Evolutionary conservation across 2,888 invertebrate genomes (phyloP), one percentile per base, ranked within the genome.

Genomic region (Scaptomyza parva): DNA sequence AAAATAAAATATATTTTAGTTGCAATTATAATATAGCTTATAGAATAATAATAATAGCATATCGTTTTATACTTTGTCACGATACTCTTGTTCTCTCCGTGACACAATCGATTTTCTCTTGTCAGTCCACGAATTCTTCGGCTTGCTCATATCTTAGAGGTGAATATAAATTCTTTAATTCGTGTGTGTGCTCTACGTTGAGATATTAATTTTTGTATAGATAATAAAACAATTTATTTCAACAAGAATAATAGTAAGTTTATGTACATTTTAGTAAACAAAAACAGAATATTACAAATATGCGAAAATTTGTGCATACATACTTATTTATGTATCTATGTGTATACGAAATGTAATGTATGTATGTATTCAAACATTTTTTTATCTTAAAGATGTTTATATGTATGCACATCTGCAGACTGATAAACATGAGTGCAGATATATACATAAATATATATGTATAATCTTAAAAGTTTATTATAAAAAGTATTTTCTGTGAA

Each of bases 41-140:
- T 17, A 20, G 35, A 22, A 35, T 6, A 35, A 33, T 35, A 48
- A 2, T 0, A 17, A 14, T 1, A 33, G n/a, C n/a, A 48, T 35
- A 48, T 48, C 8, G 22, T 22, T 14, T n/a, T 7, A 22, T 11
- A 22, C 20, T 48, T 14, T 14, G 14, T 48, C 14, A 14, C 48
- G 35, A 48, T 48, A 48, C 22, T 48, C 35, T 35, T 35, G 14
- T 48, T 35, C 35, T 48, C 30, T 28, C 26, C 24, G 63, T 63
- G 44, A 30, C 44, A 63, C 62, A 62, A 63, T 63, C 63, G 63
- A 63, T 63, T 63, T 62, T 59, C 26, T 50, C 40, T 52, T 28
- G 41, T 41, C 43, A 52, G 41, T 20, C 20, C 43, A 14, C 43
- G 14, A 41, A 52, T 20, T 41, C 26, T 52, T 28, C 28, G 52